Conservation (phyloP, 2,888 invertebrate species). For the Ditula angustiorana region DNA sequence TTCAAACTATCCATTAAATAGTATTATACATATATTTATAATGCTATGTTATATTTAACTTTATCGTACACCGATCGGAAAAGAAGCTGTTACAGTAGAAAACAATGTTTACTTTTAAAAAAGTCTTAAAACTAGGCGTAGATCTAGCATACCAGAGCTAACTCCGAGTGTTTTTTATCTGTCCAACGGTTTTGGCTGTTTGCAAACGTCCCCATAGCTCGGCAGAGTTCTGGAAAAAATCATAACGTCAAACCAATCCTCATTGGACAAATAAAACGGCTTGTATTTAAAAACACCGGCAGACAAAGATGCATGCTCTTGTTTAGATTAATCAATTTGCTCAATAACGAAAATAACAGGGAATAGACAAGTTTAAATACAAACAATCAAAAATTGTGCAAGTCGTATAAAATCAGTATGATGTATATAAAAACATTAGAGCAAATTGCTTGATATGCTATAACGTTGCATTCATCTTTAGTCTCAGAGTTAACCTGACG, state of each 20-base stretch:
- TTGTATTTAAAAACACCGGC: constrained; percentile 61
- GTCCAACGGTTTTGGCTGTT: constrained; percentile 52
- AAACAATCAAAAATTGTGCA: constrained; percentile 9
- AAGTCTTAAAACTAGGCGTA: constrained; percentile 73
- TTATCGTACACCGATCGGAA: constrained; percentile 73
- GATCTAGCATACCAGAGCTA: constrained; percentile 76
- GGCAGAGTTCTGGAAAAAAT: constrained; percentile 2
- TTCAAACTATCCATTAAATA: constrained; percentile 69
- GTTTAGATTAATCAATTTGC: constrained; percentile 44
- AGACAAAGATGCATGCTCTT: constrained; percentile 68
- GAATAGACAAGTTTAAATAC: constrained; percentile 12
- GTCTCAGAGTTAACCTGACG: constrained; percentile 22
- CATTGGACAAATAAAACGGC: constrained; percentile 63
- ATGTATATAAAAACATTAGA: constrained; percentile 33
- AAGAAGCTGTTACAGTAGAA: constrained; percentile 80
- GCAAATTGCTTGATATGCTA: constrained; percentile 45
- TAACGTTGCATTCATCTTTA: constrained; percentile 29
- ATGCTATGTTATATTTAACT: constrained; percentile 62
- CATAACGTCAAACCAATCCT: constrained; percentile 11
- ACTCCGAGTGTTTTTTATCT: constrained; percentile 54
- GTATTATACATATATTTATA: constrained; percentile 63
- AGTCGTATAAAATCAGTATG: constrained; percentile 36
- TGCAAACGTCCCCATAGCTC: not conserved
- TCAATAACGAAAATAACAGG: constrained; percentile 28
- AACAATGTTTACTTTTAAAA: constrained; percentile 75